Base-by-base conservation (phyloP, 2,797 vertebrate genomes). In the Acanthopagrus latus region DNA sequence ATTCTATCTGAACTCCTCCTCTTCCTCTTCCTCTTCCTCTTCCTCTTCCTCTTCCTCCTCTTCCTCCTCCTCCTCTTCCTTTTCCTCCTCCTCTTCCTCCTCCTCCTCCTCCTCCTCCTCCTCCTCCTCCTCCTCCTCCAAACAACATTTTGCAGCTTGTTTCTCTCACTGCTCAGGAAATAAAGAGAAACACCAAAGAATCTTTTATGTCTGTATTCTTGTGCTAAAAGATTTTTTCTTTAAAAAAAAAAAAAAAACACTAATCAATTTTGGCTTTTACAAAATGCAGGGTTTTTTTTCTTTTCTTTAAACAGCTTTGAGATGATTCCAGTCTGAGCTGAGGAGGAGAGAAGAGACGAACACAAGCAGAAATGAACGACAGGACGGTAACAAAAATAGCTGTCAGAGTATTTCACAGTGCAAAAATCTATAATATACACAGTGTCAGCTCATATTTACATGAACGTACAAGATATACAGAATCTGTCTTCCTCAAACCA, bases 381-480 rank as follows among this genome's bases (percentile, higher is more conserved):
- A 76, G 43, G 56, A 68, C 88, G 23, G 38, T 74, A 83, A 77
- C 80, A 90, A 89, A 89, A 87, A 89, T 41, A 64, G 86, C 76
- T 52, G 78, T 80, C 71, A 27, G 72, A 89, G 77, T 77, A 88
- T 89, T 93, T 92, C 87, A 93, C 86, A 93, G 91, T 77, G 80
- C 84, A 84, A 83, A 91, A 87, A 88, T 82, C 76, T 77, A 85
- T 78, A 55, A 68, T 86, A 76, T 62, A 82, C 86, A 88, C 71
- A 85, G 73, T 78, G 76, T 81, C 72, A 74, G 82, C 82, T 89
- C 41, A 52, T 90, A 86, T 85, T 78, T 88, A 88, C 69, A 90
- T 47, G 72, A 67, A 90, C 51, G 82, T 88, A 84, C 75, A 84
- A 88, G 90, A 92, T 85, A 77, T 62, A 91, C 57, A 91, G 68